Evolutionary conservation across 2,888 invertebrate species (phyloP), one percentile per base, ranked within the genome.

Genomic region (Hoplodrina ambigua): DNA sequence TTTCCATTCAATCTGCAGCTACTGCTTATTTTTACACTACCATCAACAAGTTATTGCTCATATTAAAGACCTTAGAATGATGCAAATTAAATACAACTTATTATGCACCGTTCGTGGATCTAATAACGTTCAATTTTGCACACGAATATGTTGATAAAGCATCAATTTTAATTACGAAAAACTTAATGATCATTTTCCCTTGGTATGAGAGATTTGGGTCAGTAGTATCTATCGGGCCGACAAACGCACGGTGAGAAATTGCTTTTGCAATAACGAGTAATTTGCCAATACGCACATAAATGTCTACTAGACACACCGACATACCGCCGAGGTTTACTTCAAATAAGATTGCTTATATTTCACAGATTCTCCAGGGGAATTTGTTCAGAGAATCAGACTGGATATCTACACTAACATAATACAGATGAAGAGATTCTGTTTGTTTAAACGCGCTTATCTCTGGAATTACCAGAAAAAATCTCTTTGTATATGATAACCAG

Each of bases 241-340:
- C 76, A 56, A 55, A 57, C n/a, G n/a, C n/a, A n/a, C 66, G 60
- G 60, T 75, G 62, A 78, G 80, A 80, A 58, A 67, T 75, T 54
- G 75, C 59, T 80, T 70, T 80, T 80, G 80, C 76, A 80, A 80
- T 57, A 80, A 50, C 80, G 11, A 55, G 59, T 44, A 56, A 33
- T 80, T 80, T 80, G 76, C 80, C 54, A 78, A 80, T 52, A 77
- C 44, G 57, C 58, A 66, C 53, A 66, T 55, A 66, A 73, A 79
- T 44, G 41, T 49, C 53, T 52, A n/a, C 55, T 56, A 62, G 41
- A 49, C 20, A 4, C 15, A 37, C 13, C 19, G 30, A 55, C 17
- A 4, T 55, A 61, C 13, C 49, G 49, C 25, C 8, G 44, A 59
- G 37, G 17, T 56, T 75, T 60, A 52, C 37, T 6, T 72, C 10